Base-by-base conservation (phyloP, 2,888 invertebrate species). In the Pardosa pseudoannulata region DNA sequence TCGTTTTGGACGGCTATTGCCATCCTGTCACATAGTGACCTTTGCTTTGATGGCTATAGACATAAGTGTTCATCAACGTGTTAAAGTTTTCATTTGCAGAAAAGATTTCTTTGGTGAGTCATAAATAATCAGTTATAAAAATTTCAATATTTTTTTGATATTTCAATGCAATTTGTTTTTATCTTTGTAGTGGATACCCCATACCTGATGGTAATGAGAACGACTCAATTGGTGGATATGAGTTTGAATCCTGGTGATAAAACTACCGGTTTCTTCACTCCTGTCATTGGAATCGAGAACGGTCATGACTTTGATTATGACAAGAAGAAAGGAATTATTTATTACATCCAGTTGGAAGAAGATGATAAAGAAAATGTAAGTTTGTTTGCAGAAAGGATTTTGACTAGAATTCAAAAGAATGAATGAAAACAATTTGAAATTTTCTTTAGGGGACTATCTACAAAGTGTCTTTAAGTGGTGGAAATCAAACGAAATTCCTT, bases 271-370 rank as follows among this genome's bases (percentile, higher is more conserved):
- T 95, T 95, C 89, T 93, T 97, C 65, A 95, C 96, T 0, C 96
- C 97, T 0, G 95, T 97, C 9, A 96, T 97, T 64, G 97, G 97
- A 1, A 94, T 97, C 70, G 95, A 95, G 86, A 95, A 96, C 89
- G 98, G 97, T 29, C 94, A 95, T 1, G 96, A 97, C 89, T 93
- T 98, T 80, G 98, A 98, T 91, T 99, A 96, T 91, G 98, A 99
- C 91, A 94, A 96, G 23, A 95, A 95, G 90, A 95, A 95, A 0
- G 95, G 95, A 90, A 94, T 93, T 70, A 93, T 99, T 9, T 98
- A 95, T 92, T 98, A 97, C 96, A 93, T 97, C 0, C 96, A 97
- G 91, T 36, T 90, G 19, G 93, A 94, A 0, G 93, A 93, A 71
- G 93, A 93, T 2, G 94, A 94, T 50, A 94, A 94, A 88, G 94